Evolutionary conservation across 2,797 vertebrate species (phyloP), one percentile per base, ranked within the genome.

Genomic region (Argentina silus): DNA sequence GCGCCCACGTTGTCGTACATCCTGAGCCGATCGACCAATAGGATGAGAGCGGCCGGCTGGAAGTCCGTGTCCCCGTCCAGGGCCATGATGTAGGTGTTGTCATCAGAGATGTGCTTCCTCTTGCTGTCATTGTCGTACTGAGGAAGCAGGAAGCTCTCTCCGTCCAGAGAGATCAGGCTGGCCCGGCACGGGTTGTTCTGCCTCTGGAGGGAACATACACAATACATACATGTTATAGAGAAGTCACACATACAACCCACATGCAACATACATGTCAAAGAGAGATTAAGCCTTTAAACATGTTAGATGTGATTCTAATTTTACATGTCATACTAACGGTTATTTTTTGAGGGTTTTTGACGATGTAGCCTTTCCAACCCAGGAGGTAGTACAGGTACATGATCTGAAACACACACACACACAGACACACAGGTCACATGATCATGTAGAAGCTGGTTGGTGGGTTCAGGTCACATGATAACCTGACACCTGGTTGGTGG

Each of bases 351-450:
- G 93, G 93, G 79, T 93, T 95, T 85, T 94, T 95, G 65, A 74
- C 51, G 6, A 93, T 78, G 78, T 94, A 95, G 63, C 94, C 93
- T 78, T 95, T 95, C 92, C 93, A 95, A 23, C 94, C 94, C 3
- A 95, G 91, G 27, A 95, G 88, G 78, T 95, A 95, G 80, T 95
- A 95, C 86, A 95, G 67, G 75, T 95, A 95, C 94, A 95, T 95
- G 60, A 95, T 93, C 94, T 95, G 84, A 75, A 90, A 90, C 68
- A 72, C 42, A 56, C 9, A 50, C 7, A 65, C 15, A 57, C 5
- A 60, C 57, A 27, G 11, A 51, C 15, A 48, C 12, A 81, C 3
- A 72, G n/a, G n/a, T n/a, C n/a, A n/a, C n/a, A n/a, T n/a, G n/a
- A n/a, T n/a, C n/a, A 36, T 4, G 2, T 36, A 4, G 27, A 1